Conservation (phyloP, 2,888 invertebrate genomes). For the Cephus pulcher region DNA sequence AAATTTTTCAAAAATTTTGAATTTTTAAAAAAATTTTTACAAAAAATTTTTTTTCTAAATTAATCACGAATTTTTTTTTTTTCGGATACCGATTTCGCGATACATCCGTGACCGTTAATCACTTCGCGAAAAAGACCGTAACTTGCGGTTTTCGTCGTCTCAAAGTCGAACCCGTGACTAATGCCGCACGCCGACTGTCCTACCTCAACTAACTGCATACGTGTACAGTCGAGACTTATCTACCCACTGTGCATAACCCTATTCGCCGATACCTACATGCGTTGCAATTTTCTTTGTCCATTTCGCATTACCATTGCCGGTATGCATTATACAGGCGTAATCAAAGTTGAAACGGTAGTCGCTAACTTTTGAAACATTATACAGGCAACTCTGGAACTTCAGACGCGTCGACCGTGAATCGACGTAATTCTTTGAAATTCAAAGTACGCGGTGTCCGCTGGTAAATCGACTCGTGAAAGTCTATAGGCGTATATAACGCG, state of each 20-base stretch:
- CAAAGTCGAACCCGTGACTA: conserved; percentile 47
- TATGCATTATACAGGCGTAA: neutral
- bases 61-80: neutral
- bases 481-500: neutral
- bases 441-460: neutral
- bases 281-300: conserved; percentile 6
- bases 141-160: neutral
- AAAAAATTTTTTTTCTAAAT: too few relatives aligned
- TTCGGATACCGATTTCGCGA: neutral
- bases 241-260: conserved; percentile 40
- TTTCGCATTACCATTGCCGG: neutral
- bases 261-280: conserved; percentile 19
- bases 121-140: neutral
- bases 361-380: neutral
- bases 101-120: neutral
- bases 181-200: conserved; percentile 34
- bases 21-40: too few relatives aligned
- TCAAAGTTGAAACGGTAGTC: neutral
- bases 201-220: conserved; percentile 30
- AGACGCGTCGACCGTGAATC: neutral
- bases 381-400: neutral
- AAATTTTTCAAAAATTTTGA: too few relatives aligned
- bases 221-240: conserved; percentile 26
- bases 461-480: neutral
- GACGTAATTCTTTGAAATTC: neutral